A percentile compares a stretch with the other conserved stretches of the same genome.
phyloP scores from a whole-genome alignment of 2,888 invertebrate genomes.

The Noctua pronuba region DNA sequence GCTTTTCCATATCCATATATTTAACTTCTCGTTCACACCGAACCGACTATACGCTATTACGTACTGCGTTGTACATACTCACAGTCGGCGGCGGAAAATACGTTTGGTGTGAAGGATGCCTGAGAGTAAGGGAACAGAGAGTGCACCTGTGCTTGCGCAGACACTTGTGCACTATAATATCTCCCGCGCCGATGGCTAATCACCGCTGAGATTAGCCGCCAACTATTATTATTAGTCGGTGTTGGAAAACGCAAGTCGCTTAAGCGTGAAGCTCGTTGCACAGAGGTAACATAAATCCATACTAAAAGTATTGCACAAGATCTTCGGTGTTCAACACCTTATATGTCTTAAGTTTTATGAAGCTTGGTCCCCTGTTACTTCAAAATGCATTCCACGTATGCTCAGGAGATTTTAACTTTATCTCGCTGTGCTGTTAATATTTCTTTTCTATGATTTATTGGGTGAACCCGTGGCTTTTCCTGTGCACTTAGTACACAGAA shows the following conservation, averaged over 20 bases:
- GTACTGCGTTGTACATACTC: too few relatives aligned
- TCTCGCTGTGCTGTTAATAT: not conserved
- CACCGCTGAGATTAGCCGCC: not conserved
- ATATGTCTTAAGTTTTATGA: conserved; percentile 45
- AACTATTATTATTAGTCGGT: not conserved
- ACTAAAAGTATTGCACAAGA: conserved; percentile 39
- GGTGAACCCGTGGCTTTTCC: not conserved
- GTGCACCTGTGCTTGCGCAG: not conserved
- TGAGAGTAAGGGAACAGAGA: not conserved
- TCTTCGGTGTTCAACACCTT: conserved; percentile 31
- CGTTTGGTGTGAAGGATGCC: too few relatives aligned
- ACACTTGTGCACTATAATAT: not conserved
- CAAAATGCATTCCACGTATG: conserved; percentile 44
- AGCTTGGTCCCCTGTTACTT: conserved; percentile 23
- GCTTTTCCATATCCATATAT: too few relatives aligned
- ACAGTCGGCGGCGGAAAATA: too few relatives aligned
- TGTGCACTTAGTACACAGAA: not conserved
- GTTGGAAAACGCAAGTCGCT: not conserved
- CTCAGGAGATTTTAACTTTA: conserved; percentile 14
- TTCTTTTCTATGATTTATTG: conserved; percentile 8
- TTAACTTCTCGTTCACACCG: too few relatives aligned
- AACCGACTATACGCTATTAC: too few relatives aligned
- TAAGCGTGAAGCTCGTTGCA: not conserved
- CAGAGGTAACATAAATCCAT: conserved; percentile 48
- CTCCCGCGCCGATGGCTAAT: not conserved